Conservation (phyloP, 2,113 vertebrate species). For the Pelodiscus sinensis region DNA sequence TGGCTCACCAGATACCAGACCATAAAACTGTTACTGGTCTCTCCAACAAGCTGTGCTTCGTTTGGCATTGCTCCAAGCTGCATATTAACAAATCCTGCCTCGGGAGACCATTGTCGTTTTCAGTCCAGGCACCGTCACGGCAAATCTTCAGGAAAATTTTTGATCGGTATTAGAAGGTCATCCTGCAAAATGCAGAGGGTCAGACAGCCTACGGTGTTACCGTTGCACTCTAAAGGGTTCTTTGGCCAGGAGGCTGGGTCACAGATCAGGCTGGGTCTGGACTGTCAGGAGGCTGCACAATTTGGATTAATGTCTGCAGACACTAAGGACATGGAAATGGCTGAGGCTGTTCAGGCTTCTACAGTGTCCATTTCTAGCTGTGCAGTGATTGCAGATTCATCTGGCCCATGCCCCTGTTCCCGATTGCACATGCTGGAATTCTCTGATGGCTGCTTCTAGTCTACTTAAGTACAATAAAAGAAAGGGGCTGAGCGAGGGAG, state of each 20-base stretch:
- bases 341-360: not conserved
- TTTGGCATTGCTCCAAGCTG: accelerated
- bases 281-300: not conserved
- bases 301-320: not conserved
- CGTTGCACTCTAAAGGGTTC: not conserved
- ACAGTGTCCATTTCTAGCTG: not conserved
- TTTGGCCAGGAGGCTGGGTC: not conserved
- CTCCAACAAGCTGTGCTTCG: not conserved
- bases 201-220: not conserved
- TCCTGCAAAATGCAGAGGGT: not conserved
- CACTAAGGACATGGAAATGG: not conserved
- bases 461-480: not conserved
- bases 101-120: not conserved
- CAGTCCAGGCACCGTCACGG: not conserved
- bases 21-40: not conserved
- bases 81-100: not conserved
- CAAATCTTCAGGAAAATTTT: not conserved
- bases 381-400: not conserved
- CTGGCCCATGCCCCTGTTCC: not conserved
- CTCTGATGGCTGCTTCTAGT: not conserved
- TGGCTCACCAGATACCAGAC: not conserved
- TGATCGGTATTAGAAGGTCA: not conserved
- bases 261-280: not conserved
- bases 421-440: not conserved
- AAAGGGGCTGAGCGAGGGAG: not conserved